Base-by-base conservation (phyloP, 2,797 vertebrate genomes). In the Babyrousa celebensis region DNA sequence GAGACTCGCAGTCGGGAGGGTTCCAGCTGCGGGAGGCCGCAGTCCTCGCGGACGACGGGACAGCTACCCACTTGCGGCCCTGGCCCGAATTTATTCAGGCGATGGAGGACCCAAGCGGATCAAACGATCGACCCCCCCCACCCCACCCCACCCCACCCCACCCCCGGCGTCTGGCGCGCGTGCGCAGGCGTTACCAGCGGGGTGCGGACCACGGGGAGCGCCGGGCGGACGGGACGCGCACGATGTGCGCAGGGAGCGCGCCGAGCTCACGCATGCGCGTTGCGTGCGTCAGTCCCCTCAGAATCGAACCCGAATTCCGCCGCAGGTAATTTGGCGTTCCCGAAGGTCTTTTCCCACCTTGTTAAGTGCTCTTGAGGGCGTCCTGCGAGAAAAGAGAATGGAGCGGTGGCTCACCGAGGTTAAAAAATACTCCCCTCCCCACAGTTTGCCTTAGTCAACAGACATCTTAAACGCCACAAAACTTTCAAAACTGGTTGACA, bases 261-360 rank as follows among this genome's bases (percentile, higher is more conserved):
- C 96, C 0, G 52, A 65, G 15, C 10, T 56, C 4, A 94, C 97
- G 85, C 98, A 97, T 98, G 98, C 98, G 98, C 93, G 29, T 1
- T 87, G 72, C 14, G 52, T 2, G 52, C 21, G 0, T n/a, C 25
- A 9, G 36, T 18, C 32, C 65, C 80, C 25, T 2, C 1, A 0
- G 52, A 17, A 79, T 18, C 2, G 52, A 27, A 79, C 16, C 0
- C 21, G 52, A 40, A 58, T 48, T 32, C 54, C n/a, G 12, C 7
- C 0, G 52, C 85, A 68, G 67, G 56, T 91, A 89, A 71, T 80
- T 52, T 58, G 67, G 86, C 12, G 10, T 94, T 36, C 29, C 36
- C 15, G 0, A 43, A 95, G 80, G 56, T 85, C 72, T 43, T 8
- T 58, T 70, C 23, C 29, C 25, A 63, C 48, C 62, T 25, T 6